Evolutionary conservation across 30 jellyfish, hydroid and myxozoan species (phyloP).

Genomic region (Catostylus mosaicus): DNA sequence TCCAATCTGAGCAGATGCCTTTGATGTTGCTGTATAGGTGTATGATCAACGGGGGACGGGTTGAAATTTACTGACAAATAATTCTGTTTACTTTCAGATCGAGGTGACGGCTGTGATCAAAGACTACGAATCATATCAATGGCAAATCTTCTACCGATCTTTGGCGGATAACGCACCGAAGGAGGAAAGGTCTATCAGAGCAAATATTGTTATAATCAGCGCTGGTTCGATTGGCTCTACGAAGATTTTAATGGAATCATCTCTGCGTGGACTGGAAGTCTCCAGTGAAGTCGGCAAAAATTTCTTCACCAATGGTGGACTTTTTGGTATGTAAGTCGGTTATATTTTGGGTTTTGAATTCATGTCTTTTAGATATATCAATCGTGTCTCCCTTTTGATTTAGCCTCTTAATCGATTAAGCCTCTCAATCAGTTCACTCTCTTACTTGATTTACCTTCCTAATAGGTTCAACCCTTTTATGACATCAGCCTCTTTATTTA

Average conservation of each 20-base stretch:
- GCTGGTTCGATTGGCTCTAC: slow-evolving; percentile 98
- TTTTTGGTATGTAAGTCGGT: slow-evolving; percentile 70
- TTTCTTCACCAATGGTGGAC: slow-evolving; percentile 92
- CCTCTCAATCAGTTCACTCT: no score
- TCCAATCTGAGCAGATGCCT: no score
- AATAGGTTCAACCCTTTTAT: no score
- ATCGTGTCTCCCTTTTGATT: no score
- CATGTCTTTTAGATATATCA: no score
- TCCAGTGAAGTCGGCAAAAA: slow-evolving; percentile 90
- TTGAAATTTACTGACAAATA: no score
- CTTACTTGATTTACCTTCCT: no score
- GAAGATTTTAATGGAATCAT: slow-evolving; percentile 82
- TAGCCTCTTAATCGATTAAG: no score
- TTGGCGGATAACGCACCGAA: slow-evolving; percentile 64
- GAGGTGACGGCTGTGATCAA: slow-evolving; percentile 85
- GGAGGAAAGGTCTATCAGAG: slow-evolving; percentile 80
- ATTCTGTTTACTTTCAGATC: slow-evolving; percentile 40
- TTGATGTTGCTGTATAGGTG: no score
- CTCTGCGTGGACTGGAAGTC: slow-evolving; percentile 84
- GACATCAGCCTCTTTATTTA: no score
- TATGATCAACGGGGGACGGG: no score
- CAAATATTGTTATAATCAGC: slow-evolving; percentile 79
- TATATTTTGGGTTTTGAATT: not conserved
- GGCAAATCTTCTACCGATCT: slow-evolving; percentile 86
- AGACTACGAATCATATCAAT: slow-evolving; percentile 84